A percentile compares a stretch with the other conserved stretches of the same genome.
Evolutionary conservation across 2,113 vertebrate genomes (phyloP).

Genomic region (Forbesichthys agassizii): DNA sequence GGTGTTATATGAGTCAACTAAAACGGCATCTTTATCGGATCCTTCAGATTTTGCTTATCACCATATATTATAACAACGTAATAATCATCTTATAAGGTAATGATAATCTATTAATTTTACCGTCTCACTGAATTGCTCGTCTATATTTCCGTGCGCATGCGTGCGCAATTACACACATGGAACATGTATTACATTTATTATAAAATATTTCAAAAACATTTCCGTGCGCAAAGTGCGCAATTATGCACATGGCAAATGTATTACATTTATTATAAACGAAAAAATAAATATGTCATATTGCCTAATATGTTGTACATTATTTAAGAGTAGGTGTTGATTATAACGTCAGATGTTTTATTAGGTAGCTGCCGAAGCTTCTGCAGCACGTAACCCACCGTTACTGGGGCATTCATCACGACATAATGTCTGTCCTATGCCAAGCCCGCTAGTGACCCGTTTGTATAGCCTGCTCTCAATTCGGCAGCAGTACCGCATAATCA

Average conservation of each 20-base stretch:
- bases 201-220: too few species aligned
- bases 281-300: neutral
- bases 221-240: too few species aligned
- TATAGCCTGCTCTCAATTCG: constrained; percentile 77
- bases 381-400: constrained; percentile 76
- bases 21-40: constrained; percentile 82
- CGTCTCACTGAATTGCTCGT: too few species aligned
- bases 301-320: neutral
- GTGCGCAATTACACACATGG: too few species aligned
- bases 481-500: constrained; percentile 79
- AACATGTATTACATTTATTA: too few species aligned
- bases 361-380: constrained; percentile 76
- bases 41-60: constrained; percentile 82
- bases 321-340: neutral
- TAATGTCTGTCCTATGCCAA: constrained; percentile 82
- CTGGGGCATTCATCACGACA: constrained; percentile 74
- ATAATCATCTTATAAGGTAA: neutral
- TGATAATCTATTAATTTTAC: neutral
- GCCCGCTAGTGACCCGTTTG: constrained; percentile 78
- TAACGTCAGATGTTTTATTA: constrained; percentile 51
- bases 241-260: too few species aligned
- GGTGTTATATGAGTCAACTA: constrained; percentile 76
- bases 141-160: too few species aligned
- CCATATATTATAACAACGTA: constrained; percentile 82
- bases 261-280: neutral